These are phyloP conservation scores for Machaerirhynchus nigripectus DNA, from an alignment of 2,113 vertebrate genomes.

Conservation along the genomic window DNA sequence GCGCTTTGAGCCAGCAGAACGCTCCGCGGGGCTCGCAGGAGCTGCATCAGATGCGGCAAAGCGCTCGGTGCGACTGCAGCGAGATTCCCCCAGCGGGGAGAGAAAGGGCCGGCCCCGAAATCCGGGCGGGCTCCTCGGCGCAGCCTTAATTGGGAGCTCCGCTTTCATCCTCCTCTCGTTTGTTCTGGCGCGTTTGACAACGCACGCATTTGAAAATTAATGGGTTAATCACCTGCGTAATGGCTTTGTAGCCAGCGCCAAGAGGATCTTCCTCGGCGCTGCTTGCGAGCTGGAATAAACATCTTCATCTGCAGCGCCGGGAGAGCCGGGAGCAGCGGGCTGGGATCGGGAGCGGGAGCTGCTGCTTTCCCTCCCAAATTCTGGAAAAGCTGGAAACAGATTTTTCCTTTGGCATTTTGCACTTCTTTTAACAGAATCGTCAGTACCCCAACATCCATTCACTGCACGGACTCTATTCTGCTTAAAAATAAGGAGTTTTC, in stretches of 20 bases:
- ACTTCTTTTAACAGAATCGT: not conserved
- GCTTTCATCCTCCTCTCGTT: constrained; percentile 17
- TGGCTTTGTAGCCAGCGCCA: not conserved
- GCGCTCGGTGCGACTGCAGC: not conserved
- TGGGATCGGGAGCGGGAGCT: not conserved
- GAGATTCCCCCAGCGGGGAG: constrained; percentile 10
- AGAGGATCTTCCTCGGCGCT: not conserved
- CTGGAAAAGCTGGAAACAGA: not conserved
- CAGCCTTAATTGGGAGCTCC: not conserved
- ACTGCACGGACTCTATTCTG: not conserved
- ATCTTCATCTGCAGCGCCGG: not conserved
- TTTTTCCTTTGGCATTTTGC: not conserved
- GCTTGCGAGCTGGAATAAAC: not conserved
- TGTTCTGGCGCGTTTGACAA: not conserved
- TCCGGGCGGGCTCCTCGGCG: not conserved
- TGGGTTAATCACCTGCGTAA: constrained; percentile 39
- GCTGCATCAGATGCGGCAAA: not conserved
- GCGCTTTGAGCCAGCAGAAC: not conserved
- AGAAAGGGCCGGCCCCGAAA: constrained; percentile 23
- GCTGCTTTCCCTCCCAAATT: not conserved
- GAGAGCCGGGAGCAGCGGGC: not conserved
- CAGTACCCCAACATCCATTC: not conserved
- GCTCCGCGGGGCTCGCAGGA: not conserved
- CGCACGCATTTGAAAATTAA: constrained; percentile 9
- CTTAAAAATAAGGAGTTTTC: not conserved